phyloP scores from a whole-genome alignment of 2,113 vertebrate genomes.

The Halichoeres trimaculatus region DNA sequence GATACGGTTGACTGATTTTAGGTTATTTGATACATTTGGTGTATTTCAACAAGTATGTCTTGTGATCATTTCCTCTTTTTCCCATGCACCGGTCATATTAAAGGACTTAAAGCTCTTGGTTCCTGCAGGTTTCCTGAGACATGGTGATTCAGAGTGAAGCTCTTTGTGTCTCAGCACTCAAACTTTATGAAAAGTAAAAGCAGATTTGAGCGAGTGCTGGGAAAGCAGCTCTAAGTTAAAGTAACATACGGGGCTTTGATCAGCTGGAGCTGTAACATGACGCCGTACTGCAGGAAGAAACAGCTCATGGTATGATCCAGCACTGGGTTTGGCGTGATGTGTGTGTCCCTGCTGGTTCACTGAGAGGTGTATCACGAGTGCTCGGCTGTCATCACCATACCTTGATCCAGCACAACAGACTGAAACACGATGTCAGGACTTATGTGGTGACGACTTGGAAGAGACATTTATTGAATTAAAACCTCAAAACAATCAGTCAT shows the following conservation, averaged over 20 bases:
- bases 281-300: slow-evolving; percentile 41
- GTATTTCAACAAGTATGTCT: too few species aligned
- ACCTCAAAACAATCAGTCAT: slow-evolving; percentile 6
- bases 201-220: slow-evolving; percentile 36
- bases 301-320: slow-evolving; percentile 35
- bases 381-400: slow-evolving; percentile 59
- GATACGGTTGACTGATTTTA: too few species aligned
- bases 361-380: slow-evolving; percentile 70
- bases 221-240: slow-evolving; percentile 47
- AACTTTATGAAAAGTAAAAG: slow-evolving; percentile 13
- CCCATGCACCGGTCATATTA: background rate
- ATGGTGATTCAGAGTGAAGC: background rate
- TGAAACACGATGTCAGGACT: slow-evolving; percentile 22
- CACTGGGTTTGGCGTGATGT: slow-evolving; percentile 55
- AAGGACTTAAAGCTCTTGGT: background rate
- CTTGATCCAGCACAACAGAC: slow-evolving; percentile 32
- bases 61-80: too few species aligned
- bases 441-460: slow-evolving; percentile 5
- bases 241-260: slow-evolving; percentile 60
- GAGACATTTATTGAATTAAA: slow-evolving; percentile 5
- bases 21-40: too few species aligned
- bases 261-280: slow-evolving; percentile 56
- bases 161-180: slow-evolving; percentile 11
- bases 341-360: slow-evolving; percentile 63
- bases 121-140: background rate